These are phyloP conservation scores for Pavo muticus DNA, from an alignment of 2,113 vertebrate genomes.

Conservation along the genomic window DNA sequence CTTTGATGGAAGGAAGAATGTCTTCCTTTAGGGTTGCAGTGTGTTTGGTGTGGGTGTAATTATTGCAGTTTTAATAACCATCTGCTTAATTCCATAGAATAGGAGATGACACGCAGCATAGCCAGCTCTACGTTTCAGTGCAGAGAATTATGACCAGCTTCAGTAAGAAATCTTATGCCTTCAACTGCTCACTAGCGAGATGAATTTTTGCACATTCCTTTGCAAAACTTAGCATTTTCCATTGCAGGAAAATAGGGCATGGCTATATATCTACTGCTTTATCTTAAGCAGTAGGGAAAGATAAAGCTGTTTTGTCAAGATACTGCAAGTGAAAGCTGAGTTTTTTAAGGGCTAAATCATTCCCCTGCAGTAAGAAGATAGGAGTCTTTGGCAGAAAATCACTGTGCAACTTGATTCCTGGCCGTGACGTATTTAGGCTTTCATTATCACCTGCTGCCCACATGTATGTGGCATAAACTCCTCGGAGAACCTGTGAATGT, in stretches of 20 bases:
- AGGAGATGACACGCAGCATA: neutral
- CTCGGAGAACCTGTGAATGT: neutral
- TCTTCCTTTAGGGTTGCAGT: constrained; percentile 51
- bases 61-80: constrained; percentile 44
- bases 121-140: neutral
- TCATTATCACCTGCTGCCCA: constrained; percentile 34
- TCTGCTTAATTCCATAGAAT: constrained; percentile 33
- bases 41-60: constrained; percentile 20
- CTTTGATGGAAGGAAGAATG: constrained; percentile 45
- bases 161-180: neutral
- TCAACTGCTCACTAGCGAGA: neutral
- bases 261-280: neutral
- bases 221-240: neutral
- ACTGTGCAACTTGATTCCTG: neutral
- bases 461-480: neutral
- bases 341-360: neutral
- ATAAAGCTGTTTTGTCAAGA: neutral
- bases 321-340: neutral
- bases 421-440: constrained; percentile 40
- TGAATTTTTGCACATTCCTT: neutral
- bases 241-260: neutral
- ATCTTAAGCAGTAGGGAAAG: neutral
- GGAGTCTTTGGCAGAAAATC: neutral
- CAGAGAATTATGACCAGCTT: neutral
- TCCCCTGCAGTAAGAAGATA: neutral